phyloP scores from a whole-genome alignment of 2,888 invertebrate species.

The Aleiodes leptofemur region DNA sequence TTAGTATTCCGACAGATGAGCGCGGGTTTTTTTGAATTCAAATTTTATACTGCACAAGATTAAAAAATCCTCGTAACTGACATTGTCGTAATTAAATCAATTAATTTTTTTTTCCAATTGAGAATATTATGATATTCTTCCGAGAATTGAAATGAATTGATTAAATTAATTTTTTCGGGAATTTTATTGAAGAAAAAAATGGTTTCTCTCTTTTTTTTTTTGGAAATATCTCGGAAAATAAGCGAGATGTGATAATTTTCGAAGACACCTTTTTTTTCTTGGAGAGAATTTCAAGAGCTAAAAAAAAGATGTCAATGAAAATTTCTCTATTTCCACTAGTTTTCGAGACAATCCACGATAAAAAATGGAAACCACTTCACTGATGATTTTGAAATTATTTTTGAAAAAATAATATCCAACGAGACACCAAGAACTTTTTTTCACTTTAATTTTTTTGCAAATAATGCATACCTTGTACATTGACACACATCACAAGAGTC shows the following conservation, averaged over 20 bases:
- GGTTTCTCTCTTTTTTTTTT: neutral
- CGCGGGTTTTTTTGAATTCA: slow-evolving; percentile 22
- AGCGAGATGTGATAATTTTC: too few species aligned
- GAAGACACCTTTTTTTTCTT: too few species aligned
- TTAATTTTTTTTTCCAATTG: too few species aligned
- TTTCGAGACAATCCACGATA: neutral
- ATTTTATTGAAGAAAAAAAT: neutral
- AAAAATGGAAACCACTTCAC: slow-evolving; percentile 14
- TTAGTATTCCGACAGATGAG: slow-evolving; percentile 26
- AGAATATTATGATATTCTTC: too few species aligned
- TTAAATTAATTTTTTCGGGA: neutral
- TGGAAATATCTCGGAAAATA: too few species aligned
- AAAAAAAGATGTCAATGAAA: too few species aligned
- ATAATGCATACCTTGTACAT: slow-evolving; percentile 73
- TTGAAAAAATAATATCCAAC: slow-evolving; percentile 1
- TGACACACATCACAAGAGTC: slow-evolving; percentile 74
- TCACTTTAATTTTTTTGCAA: slow-evolving; percentile 33
- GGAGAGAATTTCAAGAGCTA: too few species aligned
- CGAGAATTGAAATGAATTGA: too few species aligned
- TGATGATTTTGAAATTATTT: slow-evolving; percentile 15
- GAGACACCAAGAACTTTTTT: neutral
- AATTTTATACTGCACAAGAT: neutral
- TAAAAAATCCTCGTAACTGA: too few species aligned
- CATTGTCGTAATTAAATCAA: too few species aligned
- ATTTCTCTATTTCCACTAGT: too few species aligned